These are phyloP conservation scores for Erebia aethiops DNA, from an alignment of 2,888 invertebrate species.

Conservation along the genomic window DNA sequence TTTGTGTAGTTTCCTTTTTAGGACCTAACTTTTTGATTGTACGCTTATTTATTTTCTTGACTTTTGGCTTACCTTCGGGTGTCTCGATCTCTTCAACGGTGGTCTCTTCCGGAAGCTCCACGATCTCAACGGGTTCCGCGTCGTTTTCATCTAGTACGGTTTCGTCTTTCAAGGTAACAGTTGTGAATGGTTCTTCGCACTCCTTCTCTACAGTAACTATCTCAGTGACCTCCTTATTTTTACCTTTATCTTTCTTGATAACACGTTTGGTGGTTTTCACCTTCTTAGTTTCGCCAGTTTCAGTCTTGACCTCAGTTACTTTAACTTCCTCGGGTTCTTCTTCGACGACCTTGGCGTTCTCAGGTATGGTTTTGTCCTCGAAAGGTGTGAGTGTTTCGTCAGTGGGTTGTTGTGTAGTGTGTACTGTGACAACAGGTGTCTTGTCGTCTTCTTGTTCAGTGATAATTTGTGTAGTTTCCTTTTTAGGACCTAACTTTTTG, in stretches of 20 bases:
- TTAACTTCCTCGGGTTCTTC: conserved; percentile 10
- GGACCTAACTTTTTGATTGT: conserved; percentile 27
- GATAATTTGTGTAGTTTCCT: conserved; percentile 48
- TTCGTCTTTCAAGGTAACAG: conserved; percentile 32
- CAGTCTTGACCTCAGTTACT: conserved; percentile 37
- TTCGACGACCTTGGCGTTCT: neutral
- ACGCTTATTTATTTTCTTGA: conserved; percentile 44
- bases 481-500: conserved; percentile 44
- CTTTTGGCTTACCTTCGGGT: conserved; percentile 52
- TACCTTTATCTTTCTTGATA: conserved; percentile 10
- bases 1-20: conserved; percentile 48
- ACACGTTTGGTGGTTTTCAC: conserved; percentile 14
- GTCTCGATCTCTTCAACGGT: conserved; percentile 15
- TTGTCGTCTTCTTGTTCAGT: conserved; percentile 32
- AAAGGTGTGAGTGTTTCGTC: conserved; percentile 28
- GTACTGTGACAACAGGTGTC: conserved; percentile 46
- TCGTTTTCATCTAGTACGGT: conserved; percentile 46
- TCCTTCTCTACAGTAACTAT: conserved; percentile 9
- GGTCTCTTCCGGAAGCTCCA: conserved; percentile 50
- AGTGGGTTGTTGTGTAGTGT: conserved; percentile 49
- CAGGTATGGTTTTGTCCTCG: neutral
- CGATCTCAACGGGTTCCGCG: conserved; percentile 43
- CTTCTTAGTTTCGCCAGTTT: conserved; percentile 8
- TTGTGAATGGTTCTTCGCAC: conserved; percentile 46
- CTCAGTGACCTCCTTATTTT: conserved; percentile 14